Evolutionary conservation across 2,113 vertebrate species (phyloP).

Genomic region (Narcine bancroftii): DNA sequence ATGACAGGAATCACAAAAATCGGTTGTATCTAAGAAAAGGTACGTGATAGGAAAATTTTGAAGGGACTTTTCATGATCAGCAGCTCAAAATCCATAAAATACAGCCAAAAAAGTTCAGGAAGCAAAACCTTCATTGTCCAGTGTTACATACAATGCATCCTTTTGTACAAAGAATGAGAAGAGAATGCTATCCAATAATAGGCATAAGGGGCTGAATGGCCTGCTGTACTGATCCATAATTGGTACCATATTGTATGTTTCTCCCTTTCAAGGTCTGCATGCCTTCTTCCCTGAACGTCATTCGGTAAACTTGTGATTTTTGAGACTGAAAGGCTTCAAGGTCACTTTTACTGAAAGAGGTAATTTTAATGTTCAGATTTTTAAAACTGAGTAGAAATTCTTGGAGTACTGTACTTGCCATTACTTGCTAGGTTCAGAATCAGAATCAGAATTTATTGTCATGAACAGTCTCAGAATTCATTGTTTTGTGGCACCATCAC

Average conservation of each 20-base stretch:
- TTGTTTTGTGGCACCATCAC: too few relatives aligned
- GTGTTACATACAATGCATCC: background rate
- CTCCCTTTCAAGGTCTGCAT: background rate
- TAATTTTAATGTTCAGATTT: background rate
- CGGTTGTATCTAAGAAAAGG: too few relatives aligned
- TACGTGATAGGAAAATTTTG: too few relatives aligned
- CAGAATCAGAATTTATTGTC: too few relatives aligned
- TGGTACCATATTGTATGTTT: background rate
- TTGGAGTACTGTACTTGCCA: too few relatives aligned
- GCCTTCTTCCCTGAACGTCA: background rate
- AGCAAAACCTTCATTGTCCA: too few relatives aligned
- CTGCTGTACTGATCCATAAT: background rate
- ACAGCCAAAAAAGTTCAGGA: too few relatives aligned
- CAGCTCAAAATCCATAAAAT: too few relatives aligned
- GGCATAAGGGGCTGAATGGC: background rate
- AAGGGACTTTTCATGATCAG: too few relatives aligned
- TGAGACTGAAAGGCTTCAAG: background rate
- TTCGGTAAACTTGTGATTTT: background rate
- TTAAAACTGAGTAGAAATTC: background rate
- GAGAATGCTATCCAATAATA: background rate
- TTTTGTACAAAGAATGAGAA: background rate
- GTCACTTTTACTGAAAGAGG: background rate
- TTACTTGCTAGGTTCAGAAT: too few relatives aligned
- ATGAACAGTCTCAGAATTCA: too few relatives aligned
- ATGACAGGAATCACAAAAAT: too few relatives aligned